Conservation (phyloP, 2,797 vertebrate species). For the Pitangus sulphuratus region DNA sequence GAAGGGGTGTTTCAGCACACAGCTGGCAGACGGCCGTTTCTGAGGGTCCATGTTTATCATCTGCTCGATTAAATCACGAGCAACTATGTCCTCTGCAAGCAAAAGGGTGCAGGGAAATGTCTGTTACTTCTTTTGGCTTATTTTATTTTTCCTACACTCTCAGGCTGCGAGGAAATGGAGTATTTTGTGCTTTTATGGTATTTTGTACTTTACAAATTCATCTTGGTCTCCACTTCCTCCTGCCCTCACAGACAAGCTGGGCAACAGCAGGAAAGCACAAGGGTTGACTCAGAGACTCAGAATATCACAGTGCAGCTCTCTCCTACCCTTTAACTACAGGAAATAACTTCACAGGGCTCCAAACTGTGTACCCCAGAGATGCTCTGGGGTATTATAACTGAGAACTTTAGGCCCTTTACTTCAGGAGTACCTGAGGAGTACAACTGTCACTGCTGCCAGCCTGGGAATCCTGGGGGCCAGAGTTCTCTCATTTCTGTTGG, state of each 20-base stretch:
- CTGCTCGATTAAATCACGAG: constrained; percentile 89
- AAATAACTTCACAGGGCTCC: not conserved
- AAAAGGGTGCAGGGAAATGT: not conserved
- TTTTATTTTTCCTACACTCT: not conserved
- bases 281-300: not conserved
- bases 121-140: not conserved
- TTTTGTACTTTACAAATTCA: not conserved
- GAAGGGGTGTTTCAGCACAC: constrained; percentile 93
- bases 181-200: not conserved
- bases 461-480: not conserved
- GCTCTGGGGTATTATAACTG: not conserved
- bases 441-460: not conserved
- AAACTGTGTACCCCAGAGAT: not conserved
- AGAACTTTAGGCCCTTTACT: not conserved
- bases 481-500: not conserved
- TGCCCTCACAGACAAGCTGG: not conserved
- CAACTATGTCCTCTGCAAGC: constrained; percentile 85
- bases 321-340: not conserved
- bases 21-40: constrained; percentile 87
- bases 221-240: not conserved
- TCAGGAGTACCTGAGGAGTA: not conserved
- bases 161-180: not conserved
- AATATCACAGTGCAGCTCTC: not conserved
- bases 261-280: not conserved
- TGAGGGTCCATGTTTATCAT: constrained; percentile 93